Evolutionary conservation across 2,113 vertebrate species (phyloP).

Genomic region (Rynchops niger): DNA sequence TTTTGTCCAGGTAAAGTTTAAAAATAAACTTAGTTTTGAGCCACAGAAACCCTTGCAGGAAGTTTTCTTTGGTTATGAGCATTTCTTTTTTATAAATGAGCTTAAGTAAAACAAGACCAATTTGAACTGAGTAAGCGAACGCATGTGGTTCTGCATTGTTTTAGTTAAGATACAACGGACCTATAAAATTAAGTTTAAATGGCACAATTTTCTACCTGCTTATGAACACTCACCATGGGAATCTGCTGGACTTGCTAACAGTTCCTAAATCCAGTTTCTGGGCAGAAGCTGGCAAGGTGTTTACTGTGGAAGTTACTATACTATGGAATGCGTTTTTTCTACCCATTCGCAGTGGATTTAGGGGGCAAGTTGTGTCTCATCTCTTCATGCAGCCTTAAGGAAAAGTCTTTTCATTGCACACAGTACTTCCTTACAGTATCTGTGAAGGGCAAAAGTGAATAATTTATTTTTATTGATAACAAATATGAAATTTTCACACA

Average conservation of each 20-base stretch:
- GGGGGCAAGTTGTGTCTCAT: neutral
- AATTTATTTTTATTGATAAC: conserved; percentile 35
- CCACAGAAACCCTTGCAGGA: neutral
- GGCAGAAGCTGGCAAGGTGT: neutral
- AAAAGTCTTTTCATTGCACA: neutral
- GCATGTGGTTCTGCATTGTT: neutral
- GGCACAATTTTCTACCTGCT: neutral
- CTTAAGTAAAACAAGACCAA: neutral
- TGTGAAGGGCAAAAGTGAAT: neutral
- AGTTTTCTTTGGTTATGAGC: neutral
- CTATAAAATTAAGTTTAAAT: neutral
- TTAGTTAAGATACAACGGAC: neutral
- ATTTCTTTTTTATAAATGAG: neutral
- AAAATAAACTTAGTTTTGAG: neutral
- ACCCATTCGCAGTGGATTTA: neutral
- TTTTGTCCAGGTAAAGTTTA: neutral
- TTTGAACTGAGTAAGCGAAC: neutral
- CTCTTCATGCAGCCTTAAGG: neutral
- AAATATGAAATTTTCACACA: neutral
- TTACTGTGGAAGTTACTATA: neutral
- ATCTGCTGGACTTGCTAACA: neutral
- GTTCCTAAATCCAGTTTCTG: neutral
- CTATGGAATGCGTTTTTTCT: neutral
- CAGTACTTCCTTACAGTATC: neutral
- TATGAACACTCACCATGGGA: neutral